These are phyloP conservation scores for Papilio demoleus DNA, from an alignment of 2,888 invertebrate species.

Conservation along the genomic window DNA sequence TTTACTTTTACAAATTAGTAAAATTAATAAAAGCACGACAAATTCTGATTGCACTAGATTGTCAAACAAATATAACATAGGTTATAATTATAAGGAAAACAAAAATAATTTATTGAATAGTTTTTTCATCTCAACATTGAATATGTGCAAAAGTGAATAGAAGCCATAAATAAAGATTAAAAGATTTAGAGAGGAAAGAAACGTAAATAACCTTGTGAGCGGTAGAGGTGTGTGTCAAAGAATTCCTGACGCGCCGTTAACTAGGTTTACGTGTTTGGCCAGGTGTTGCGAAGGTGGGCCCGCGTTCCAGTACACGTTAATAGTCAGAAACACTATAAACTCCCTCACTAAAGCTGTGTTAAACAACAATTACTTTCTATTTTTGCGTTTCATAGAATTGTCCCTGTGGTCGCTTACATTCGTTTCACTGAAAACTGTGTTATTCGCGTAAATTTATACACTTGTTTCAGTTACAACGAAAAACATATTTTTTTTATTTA, in stretches of 20 bases:
- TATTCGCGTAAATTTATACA: not conserved
- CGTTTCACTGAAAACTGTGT: not conserved
- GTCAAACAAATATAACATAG: too few relatives aligned
- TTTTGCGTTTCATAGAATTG: conserved; percentile 24
- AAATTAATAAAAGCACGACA: not conserved
- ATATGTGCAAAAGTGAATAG: conserved; percentile 1
- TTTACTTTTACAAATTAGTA: not conserved
- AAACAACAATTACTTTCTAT: conserved; percentile 24
- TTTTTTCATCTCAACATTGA: conserved; percentile 13
- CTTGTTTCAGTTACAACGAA: not conserved
- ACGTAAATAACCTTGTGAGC: conserved; percentile 12
- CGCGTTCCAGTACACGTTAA: conserved; percentile 36
- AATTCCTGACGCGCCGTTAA: conserved; percentile 38
- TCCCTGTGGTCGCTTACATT: not conserved
- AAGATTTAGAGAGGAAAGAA: conserved; percentile 8
- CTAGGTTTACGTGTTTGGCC: conserved; percentile 47
- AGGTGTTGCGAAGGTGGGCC: conserved; percentile 43
- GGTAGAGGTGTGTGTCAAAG: conserved; percentile 11
- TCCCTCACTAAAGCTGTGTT: conserved; percentile 25
- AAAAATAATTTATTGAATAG: not conserved
- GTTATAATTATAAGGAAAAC: too few relatives aligned
- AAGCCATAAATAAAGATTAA: conserved; percentile 12
- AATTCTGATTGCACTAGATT: too few relatives aligned
- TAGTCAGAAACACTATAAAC: conserved; percentile 32
- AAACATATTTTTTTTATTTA: too few relatives aligned